Percentiles rank a stretch among this genome's conserved stretches.
phyloP scores from a whole-genome alignment of 2,113 vertebrate species.

The Numida meleagris region DNA sequence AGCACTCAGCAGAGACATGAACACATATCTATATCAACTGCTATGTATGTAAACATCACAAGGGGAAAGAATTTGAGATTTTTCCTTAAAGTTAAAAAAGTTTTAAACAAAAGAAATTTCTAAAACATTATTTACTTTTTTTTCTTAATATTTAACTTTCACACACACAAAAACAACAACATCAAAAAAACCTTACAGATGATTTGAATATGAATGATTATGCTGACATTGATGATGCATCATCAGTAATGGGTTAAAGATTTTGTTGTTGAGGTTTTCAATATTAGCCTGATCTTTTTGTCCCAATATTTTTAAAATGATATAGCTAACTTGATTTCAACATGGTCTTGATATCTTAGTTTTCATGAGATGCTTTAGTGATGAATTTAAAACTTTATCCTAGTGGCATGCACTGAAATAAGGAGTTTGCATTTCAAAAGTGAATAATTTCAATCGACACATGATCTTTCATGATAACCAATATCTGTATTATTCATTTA shows the following conservation, averaged over 20 bases:
- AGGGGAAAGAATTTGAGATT: not conserved
- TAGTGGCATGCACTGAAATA: not conserved
- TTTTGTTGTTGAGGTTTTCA: not conserved
- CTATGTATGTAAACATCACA: not conserved
- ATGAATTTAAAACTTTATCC: not conserved
- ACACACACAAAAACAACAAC: not conserved
- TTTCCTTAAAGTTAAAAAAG: not conserved
- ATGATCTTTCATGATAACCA: not conserved
- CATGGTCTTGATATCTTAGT: no score
- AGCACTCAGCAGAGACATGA: not conserved
- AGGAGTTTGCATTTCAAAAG: not conserved
- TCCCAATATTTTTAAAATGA: not conserved
- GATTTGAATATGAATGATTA: not conserved
- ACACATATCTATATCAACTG: not conserved
- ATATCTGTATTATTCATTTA: not conserved
- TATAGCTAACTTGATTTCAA: not conserved
- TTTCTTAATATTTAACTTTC: not conserved
- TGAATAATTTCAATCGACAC: not conserved
- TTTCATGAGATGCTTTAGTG: not conserved
- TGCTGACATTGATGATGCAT: not conserved
- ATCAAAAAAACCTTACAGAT: no score
- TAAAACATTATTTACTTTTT: not conserved
- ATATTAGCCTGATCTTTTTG: not conserved
- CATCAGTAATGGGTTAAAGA: fast-evolving
- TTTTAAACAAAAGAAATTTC: not conserved